Evolutionary conservation across 2,113 vertebrate species (phyloP), one percentile per base, ranked within the genome.

Genomic region (Glaucomys volans): DNA sequence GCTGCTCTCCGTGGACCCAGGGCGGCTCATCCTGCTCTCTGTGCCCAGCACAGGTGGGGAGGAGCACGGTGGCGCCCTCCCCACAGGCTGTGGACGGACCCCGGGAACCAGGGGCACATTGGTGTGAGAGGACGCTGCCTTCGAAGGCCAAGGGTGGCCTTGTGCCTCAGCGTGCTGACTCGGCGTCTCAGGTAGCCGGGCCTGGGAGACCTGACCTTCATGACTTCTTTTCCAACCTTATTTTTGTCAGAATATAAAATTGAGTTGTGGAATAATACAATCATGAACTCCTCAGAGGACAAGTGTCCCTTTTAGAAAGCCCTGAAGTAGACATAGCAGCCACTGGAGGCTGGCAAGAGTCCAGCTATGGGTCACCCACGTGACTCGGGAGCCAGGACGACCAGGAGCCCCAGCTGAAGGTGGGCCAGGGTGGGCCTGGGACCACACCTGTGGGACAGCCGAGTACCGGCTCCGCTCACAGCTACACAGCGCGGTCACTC

Each of bases 401-500:
- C 10, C 8, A 32, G 37, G 54, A 28, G 64, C 32, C 30, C 22
- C 7, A 5, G 9, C 22, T 2, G 37, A 20, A 2, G 12, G 17
- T 32, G 17, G 37, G 52, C 35, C 59, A 44, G 2, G 30, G 28
- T 4, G 40, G 11, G 28, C 9, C 2, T 4, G 2, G 30, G 71
- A 50, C 1, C 2, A 1, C 7, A 0, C 37, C 4, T 35, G 5
- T 11, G 5, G 42, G 74, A 12, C 5, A n/a, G n/a, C 5, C 75
- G 30, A 9, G 66, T 1, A 22, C 7, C 0, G 1, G 8, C 18
- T 22, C 37, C 0, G 40, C 0, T 35, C 17, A 0, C 44, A 57
- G 54, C 54, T 18, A 47, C 7, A 47, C 44, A 47, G 44, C 44
- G 6, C n/a, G 44, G 5, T 9, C 44, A 47, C 44, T 8, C 44